phyloP scores from a whole-genome alignment of 2,113 vertebrate genomes.

The Monopterus albus region DNA sequence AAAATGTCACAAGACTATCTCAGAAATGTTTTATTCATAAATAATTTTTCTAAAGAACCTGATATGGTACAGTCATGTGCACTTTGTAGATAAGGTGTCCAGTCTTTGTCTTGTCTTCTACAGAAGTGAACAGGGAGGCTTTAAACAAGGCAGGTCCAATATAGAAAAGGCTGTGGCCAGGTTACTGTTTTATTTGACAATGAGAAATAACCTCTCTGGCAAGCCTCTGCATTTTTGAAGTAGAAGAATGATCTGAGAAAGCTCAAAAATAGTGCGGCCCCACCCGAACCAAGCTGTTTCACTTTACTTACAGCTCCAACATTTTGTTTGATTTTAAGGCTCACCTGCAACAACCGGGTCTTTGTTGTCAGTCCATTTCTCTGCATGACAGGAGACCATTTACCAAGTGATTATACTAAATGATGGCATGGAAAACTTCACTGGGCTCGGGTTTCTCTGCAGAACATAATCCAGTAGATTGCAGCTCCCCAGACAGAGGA shows the following conservation, averaged over 20 bases:
- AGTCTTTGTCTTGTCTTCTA: not conserved
- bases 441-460: conserved; percentile 27
- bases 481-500: conserved; percentile 30
- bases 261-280: no score
- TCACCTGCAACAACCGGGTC: conserved; percentile 53
- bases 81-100: not conserved
- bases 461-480: conserved; percentile 12
- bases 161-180: conserved; percentile 11
- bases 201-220: conserved; percentile 21
- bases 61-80: not conserved
- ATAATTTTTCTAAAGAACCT: not conserved
- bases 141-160: not conserved
- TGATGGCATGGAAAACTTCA: conserved; percentile 35
- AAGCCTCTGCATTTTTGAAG: conserved; percentile 18
- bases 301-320: no score
- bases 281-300: not conserved
- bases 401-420: conserved; percentile 54
- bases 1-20: conserved; percentile 20
- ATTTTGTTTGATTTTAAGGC: conserved; percentile 39
- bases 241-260: not conserved
- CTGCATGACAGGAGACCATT: conserved; percentile 58
- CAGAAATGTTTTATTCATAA: conserved; percentile 15
- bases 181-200: conserved; percentile 51
- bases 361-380: conserved; percentile 43
- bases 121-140: not conserved